phyloP scores from a whole-genome alignment of 2,113 vertebrate species.

The Oryzias melastigma region DNA sequence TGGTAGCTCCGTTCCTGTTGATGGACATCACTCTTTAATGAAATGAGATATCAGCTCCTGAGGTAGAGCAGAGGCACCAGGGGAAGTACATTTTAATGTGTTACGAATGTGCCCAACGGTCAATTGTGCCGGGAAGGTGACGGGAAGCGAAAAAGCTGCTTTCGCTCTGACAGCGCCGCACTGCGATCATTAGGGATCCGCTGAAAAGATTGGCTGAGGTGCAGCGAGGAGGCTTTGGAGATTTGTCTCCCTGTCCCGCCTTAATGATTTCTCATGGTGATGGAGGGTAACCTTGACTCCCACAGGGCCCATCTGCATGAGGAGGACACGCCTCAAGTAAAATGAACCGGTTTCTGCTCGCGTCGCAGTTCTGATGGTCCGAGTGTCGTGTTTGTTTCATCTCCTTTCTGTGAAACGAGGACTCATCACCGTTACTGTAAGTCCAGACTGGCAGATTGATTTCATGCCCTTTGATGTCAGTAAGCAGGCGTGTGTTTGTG shows the following conservation, averaged over 20 bases:
- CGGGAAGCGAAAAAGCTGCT: slow-evolving; percentile 13
- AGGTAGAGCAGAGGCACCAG: slow-evolving; percentile 37
- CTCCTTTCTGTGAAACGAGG: slow-evolving; percentile 9
- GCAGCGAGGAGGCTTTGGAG: slow-evolving; percentile 20
- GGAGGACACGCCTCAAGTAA: slow-evolving; percentile 42
- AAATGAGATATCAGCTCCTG: slow-evolving; percentile 8
- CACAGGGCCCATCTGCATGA: neutral
- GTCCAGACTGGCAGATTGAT: slow-evolving; percentile 34
- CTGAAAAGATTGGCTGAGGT: slow-evolving; percentile 44
- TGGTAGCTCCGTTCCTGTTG: slow-evolving; percentile 12
- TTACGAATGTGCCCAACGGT: slow-evolving; percentile 57
- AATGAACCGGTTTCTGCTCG: slow-evolving; percentile 35
- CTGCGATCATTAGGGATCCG: slow-evolving; percentile 38
- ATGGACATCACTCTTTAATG: slow-evolving; percentile 33
- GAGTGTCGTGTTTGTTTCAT: slow-evolving; percentile 24
- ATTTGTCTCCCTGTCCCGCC: slow-evolving; percentile 41
- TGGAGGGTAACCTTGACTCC: slow-evolving; percentile 59
- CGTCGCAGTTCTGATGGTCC: slow-evolving; percentile 31
- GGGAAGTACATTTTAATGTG: slow-evolving; percentile 65
- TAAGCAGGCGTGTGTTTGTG: slow-evolving; percentile 12
- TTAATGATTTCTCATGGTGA: slow-evolving; percentile 54
- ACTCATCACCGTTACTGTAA: neutral
- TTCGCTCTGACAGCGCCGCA: slow-evolving; percentile 16
- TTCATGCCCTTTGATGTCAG: slow-evolving; percentile 14
- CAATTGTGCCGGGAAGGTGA: slow-evolving; percentile 16